Percentiles rank a stretch among this genome's conserved stretches.
phyloP scores from a whole-genome alignment of 2,888 invertebrate species.

The Noctuana brunneofusca region DNA sequence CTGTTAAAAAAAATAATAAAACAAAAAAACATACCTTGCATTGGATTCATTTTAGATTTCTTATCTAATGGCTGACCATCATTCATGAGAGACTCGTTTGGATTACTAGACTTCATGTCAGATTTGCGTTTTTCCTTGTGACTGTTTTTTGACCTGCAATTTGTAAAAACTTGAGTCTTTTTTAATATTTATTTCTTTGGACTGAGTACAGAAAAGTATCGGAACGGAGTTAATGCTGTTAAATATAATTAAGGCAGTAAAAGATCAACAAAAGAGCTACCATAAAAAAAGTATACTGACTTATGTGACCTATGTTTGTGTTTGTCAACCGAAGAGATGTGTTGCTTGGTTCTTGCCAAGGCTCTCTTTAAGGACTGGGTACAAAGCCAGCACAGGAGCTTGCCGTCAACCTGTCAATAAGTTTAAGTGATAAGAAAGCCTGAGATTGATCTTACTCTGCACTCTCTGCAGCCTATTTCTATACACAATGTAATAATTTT shows the following conservation, averaged over 20 bases:
- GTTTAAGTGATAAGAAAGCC: no score
- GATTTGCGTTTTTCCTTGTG: slow-evolving; percentile 87
- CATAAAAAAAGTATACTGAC: slow-evolving; percentile 50
- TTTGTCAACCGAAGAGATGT: slow-evolving; percentile 83
- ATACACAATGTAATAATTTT: no score
- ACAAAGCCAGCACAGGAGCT: slow-evolving; percentile 97
- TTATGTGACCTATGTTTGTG: slow-evolving; percentile 83
- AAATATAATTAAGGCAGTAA: no score
- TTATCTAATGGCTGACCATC: slow-evolving; percentile 73
- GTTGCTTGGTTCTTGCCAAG: slow-evolving; percentile 94
- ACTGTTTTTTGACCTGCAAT: slow-evolving; percentile 84
- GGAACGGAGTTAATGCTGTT: no score
- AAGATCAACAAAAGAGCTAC: no score
- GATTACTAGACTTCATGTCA: slow-evolving; percentile 80
- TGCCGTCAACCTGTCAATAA: slow-evolving; percentile 92
- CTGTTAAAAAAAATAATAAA: not conserved
- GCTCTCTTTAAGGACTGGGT: slow-evolving; percentile 96
- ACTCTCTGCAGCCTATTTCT: no score
- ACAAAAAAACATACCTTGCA: slow-evolving; percentile 62
- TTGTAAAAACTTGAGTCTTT: slow-evolving; percentile 23
- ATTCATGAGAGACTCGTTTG: slow-evolving; percentile 61
- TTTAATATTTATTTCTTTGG: no score
- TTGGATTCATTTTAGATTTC: slow-evolving; percentile 72
- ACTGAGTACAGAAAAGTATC: no score
- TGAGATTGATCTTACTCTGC: no score